These are phyloP conservation scores for Lucinisca nassula DNA, from an alignment of 2,888 invertebrate species.

Conservation along the genomic window DNA sequence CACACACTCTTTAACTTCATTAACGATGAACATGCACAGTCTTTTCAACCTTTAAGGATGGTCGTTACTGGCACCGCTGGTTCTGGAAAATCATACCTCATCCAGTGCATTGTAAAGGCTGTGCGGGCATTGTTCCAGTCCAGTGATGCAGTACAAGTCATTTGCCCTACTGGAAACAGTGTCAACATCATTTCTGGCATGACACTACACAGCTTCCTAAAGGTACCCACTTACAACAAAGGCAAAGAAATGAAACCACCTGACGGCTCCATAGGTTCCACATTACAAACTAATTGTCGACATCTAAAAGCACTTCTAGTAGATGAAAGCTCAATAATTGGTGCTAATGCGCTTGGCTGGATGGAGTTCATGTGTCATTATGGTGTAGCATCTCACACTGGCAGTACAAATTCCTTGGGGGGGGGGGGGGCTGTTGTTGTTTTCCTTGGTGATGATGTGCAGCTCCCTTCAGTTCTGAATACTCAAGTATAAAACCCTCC, in stretches of 20 bases:
- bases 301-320: slow-evolving; percentile 40
- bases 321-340: slow-evolving; percentile 42
- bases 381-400: slow-evolving; percentile 19
- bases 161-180: slow-evolving; percentile 60
- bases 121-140: slow-evolving; percentile 42
- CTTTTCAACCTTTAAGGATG: too few relatives aligned
- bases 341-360: slow-evolving; percentile 39
- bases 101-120: slow-evolving; percentile 52
- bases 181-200: slow-evolving; percentile 55
- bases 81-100: too few relatives aligned
- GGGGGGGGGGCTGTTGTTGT: too few relatives aligned
- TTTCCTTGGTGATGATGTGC: too few relatives aligned
- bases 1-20: too few relatives aligned
- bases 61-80: slow-evolving; percentile 64
- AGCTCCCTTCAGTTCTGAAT: too few relatives aligned
- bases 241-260: slow-evolving; percentile 35
- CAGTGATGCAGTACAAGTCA: slow-evolving; percentile 47
- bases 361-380: slow-evolving; percentile 33
- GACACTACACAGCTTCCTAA: slow-evolving; percentile 50
- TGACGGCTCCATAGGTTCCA: slow-evolving; percentile 24
- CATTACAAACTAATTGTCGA: slow-evolving; percentile 54
- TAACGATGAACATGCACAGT: too few relatives aligned
- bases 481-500: too few relatives aligned
- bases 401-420: too few relatives aligned
- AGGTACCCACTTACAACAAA: too few relatives aligned